Evolutionary conservation across 2,888 invertebrate genomes (phyloP).

Genomic region (Colletes collaris): DNA sequence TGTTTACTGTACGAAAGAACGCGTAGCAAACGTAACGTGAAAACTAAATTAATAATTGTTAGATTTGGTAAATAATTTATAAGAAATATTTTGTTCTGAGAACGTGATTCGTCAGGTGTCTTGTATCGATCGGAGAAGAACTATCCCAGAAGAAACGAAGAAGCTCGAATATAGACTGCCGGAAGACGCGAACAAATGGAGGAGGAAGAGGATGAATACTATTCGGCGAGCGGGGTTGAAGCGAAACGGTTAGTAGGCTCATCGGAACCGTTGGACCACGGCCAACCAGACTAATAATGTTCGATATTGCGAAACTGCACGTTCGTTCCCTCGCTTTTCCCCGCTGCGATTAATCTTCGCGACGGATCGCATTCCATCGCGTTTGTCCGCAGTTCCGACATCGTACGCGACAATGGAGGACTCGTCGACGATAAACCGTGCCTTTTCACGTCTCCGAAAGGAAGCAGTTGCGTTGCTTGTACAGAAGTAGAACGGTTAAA

Average conservation of each 20-base stretch:
- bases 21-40: no score
- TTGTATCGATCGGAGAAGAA: no score
- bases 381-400: conserved; percentile 43
- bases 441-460: conserved; percentile 12
- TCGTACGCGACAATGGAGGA: conserved; percentile 14
- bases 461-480: conserved; percentile 19
- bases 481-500: background rate
- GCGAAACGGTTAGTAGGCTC: conserved; percentile 43
- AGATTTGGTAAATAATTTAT: no score
- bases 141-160: background rate
- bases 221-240: background rate
- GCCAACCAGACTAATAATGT: conserved; percentile 73
- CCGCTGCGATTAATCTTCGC: conserved; percentile 48
- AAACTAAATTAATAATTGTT: no score
- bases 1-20: no score
- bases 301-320: conserved; percentile 71
- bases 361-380: conserved; percentile 50
- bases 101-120: no score
- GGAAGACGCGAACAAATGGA: background rate
- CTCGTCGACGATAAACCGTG: conserved; percentile 16
- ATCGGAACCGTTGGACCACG: conserved; percentile 60
- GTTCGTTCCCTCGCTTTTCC: conserved; percentile 37
- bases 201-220: background rate
- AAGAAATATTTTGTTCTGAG: no score
- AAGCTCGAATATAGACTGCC: background rate